Evolutionary conservation across 2,113 vertebrate species (phyloP).

Genomic region (Hucho hucho): DNA sequence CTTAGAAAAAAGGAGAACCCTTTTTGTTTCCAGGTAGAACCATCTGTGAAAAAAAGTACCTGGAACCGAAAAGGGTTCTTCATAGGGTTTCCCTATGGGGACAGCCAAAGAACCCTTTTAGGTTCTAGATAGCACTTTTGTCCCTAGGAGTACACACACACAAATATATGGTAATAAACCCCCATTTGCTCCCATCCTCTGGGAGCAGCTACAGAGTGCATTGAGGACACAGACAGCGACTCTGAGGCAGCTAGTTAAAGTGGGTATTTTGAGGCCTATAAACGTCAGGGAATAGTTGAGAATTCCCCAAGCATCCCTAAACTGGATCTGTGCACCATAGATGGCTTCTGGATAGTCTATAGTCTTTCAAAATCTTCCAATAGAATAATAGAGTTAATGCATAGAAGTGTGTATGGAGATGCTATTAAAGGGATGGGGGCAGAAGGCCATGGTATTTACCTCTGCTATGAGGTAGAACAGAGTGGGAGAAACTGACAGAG

Average conservation of each 20-base stretch:
- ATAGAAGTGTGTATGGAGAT: conserved; percentile 25
- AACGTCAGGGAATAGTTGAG: conserved; percentile 35
- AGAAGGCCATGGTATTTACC: conserved; percentile 10
- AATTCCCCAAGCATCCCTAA: neutral
- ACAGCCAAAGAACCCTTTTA: too few relatives aligned
- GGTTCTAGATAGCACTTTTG: too few relatives aligned
- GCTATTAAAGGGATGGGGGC: conserved; percentile 20
- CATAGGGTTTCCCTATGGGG: too few relatives aligned
- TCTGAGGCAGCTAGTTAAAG: conserved; percentile 39
- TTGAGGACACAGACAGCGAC: conserved; percentile 19
- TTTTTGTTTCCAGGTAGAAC: too few relatives aligned
- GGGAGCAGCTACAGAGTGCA: conserved; percentile 7
- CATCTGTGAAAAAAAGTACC: too few relatives aligned
- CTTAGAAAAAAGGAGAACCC: too few relatives aligned
- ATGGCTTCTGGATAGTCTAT: neutral
- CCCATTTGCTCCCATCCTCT: neutral
- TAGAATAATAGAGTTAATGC: conserved; percentile 8
- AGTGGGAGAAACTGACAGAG: conserved; percentile 24
- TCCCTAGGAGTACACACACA: neutral
- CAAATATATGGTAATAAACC: neutral
- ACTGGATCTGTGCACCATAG: neutral
- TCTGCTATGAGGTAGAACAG: conserved; percentile 26
- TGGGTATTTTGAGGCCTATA: conserved; percentile 38
- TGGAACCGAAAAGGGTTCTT: too few relatives aligned
- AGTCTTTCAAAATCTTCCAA: conserved; percentile 20